Evolutionary conservation across 2,888 invertebrate genomes (phyloP), one percentile per base, ranked within the genome.

Genomic region (Girardia tigrina): DNA sequence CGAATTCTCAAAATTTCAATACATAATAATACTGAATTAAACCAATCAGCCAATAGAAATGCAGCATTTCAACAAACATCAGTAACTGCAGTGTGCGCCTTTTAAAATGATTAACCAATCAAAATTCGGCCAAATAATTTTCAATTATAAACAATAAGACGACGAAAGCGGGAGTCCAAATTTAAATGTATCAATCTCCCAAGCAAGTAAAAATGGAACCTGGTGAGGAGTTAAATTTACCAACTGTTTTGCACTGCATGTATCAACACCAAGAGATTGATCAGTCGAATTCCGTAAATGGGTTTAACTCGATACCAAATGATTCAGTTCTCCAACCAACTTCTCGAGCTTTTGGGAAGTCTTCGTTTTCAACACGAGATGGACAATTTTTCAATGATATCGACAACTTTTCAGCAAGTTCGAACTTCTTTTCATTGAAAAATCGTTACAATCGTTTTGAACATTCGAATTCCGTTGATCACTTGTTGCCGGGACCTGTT

Each of bases 331-430:
- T 56, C 2, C 56, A 56, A 6, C n/a, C n/a, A n/a, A 20, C 56
- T 6, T 56, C 56, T 56, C 4, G 56, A 56, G 2, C 56, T 56
- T 56, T 56, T 56, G 56, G 56, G n/a, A 56, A 56, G 23, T 56
- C 56, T 56, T 56, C 56, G 23, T 56, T 56, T n/a, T 6, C n/a
- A 12, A 20, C 56, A 20, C 56, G 56, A 20, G 56, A 56, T 56
- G 56, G 56, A 56, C 56, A 56, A 56, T 56, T 56, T 56, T 56
- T 56, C 56, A 56, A 56, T 56, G 56, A 56, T n/a, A 56, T 56
- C 23, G 56, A 56, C 56, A 56, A 56, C 56, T 56, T 56, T 56
- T 56, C 56, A 2, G 23, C 56, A 56, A 23, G 56, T 12, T 56
- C 56, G 4, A 56, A 56, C 23, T 12, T 56, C 23, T 56, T 56